phyloP scores from a whole-genome alignment of 2,113 vertebrate genomes.

The Mixornis gularis region DNA sequence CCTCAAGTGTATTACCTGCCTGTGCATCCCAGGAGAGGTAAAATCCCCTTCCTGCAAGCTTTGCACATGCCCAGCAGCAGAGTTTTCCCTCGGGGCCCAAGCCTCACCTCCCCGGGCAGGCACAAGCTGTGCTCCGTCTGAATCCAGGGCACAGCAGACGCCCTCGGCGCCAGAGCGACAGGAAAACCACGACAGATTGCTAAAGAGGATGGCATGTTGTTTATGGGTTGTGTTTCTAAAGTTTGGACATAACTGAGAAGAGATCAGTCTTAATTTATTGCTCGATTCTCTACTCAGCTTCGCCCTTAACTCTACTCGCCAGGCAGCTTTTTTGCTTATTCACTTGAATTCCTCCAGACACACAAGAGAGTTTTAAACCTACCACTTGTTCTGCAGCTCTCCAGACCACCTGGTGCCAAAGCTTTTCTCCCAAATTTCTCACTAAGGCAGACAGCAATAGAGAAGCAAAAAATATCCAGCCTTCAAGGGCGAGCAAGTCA shows the following conservation, averaged over 20 bases:
- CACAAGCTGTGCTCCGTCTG: neutral
- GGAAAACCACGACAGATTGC: neutral
- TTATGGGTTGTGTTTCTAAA: neutral
- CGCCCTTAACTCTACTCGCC: accelerated
- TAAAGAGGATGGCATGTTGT: neutral
- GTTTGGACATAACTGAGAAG: neutral
- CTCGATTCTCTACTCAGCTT: neutral
- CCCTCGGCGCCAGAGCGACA: neutral
- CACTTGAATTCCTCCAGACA: neutral
- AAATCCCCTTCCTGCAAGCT: neutral
- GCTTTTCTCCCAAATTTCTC: neutral
- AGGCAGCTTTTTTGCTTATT: neutral
- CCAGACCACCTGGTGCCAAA: neutral
- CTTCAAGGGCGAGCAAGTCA: neutral
- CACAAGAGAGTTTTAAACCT: neutral
- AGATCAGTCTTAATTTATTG: neutral
- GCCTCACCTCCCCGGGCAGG: neutral
- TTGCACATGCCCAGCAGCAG: neutral
- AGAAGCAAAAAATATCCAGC: neutral
- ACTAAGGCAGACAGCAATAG: neutral
- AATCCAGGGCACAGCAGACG: neutral
- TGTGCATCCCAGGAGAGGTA: neutral
- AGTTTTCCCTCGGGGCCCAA: neutral
- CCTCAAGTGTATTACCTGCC: neutral
- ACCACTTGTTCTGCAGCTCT: neutral